A percentile compares a stretch with the other conserved stretches of the same genome.
These are phyloP conservation scores for Philopotamus ludificatus DNA, from an alignment of 1,140 invertebrate species.

Conservation along the genomic window DNA sequence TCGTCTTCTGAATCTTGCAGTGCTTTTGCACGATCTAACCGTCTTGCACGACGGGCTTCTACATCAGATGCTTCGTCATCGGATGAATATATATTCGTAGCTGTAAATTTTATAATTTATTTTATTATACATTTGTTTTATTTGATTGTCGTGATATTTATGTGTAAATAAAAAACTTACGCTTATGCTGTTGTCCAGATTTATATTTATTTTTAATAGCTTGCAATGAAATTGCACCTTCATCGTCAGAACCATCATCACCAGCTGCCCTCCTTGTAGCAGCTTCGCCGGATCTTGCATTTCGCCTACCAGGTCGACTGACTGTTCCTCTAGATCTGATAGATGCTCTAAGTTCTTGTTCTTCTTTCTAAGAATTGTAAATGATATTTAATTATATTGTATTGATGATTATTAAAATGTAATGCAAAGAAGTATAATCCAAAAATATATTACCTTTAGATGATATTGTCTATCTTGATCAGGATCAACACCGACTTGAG, in stretches of 20 bases:
- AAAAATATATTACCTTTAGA: constrained; percentile 78
- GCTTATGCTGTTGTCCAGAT: constrained; percentile 55
- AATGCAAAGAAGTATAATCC: constrained; percentile 4
- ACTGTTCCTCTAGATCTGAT: constrained; percentile 67
- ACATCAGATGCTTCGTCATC: constrained; percentile 88
- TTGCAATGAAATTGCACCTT: constrained; percentile 85
- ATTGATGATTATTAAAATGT: constrained; percentile 24
- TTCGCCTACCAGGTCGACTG: constrained; percentile 56
- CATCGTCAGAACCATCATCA: constrained; percentile 86
- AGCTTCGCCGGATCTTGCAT: constrained; percentile 63
- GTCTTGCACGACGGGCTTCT: constrained; percentile 72
- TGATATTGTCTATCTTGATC: constrained; percentile 87
- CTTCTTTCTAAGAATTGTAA: constrained; percentile 74
- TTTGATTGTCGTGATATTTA: constrained; percentile 15
- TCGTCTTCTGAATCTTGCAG: constrained; percentile 84
- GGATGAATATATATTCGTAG: constrained; percentile 82
- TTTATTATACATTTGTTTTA: not conserved
- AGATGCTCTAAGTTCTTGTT: constrained; percentile 85
- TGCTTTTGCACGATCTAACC: constrained; percentile 75
- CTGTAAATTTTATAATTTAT: too few species aligned
- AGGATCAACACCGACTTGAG: constrained; percentile 91
- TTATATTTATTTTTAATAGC: constrained; percentile 97
- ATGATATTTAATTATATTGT: constrained; percentile 8
- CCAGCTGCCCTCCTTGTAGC: constrained; percentile 56
- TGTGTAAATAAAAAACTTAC: constrained; percentile 38